A percentile compares a stretch with the other conserved stretches of the same genome.
phyloP scores from a whole-genome alignment of 2,888 invertebrate genomes.

The Ormyrus pomaceus region DNA sequence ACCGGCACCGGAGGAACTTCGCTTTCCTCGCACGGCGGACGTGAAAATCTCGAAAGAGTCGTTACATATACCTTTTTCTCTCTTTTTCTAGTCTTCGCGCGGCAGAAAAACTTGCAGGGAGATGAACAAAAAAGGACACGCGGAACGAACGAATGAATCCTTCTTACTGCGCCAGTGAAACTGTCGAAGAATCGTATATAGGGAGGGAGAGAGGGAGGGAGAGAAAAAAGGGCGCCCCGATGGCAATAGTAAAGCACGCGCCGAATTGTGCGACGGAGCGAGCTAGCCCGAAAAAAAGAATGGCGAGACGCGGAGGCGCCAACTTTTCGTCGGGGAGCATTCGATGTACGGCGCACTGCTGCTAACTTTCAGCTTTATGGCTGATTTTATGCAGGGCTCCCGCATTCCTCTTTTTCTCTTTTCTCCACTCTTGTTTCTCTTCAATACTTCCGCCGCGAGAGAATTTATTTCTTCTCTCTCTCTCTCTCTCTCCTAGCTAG shows the following conservation, averaged over 20 bases:
- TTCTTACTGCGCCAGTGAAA: neutral
- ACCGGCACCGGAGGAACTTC: constrained; percentile 2
- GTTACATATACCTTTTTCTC: constrained; percentile 28
- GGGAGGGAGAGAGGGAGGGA: neutral
- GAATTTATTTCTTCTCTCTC: no score
- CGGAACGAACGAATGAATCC: constrained; percentile 1
- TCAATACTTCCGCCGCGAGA: no score
- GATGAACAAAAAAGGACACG: constrained; percentile 31
- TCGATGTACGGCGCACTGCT: constrained; percentile 19
- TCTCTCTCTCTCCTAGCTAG: no score
- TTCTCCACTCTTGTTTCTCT: neutral
- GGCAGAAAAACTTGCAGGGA: constrained; percentile 36
- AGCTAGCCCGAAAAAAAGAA: constrained; percentile 27
- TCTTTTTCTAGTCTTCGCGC: constrained; percentile 2
- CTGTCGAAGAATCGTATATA: constrained; percentile 28
- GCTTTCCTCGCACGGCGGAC: neutral
- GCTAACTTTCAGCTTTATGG: constrained; percentile 39
- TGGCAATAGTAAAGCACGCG: constrained; percentile 46
- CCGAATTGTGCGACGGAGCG: constrained; percentile 5
- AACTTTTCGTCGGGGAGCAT: constrained; percentile 33
- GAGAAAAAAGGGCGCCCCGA: constrained; percentile 19
- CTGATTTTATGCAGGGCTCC: constrained; percentile 32
- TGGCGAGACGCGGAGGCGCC: neutral
- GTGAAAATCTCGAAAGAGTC: constrained; percentile 43
- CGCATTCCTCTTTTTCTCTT: neutral